Conservation (phyloP, 2,113 vertebrate species). For the Willisornis vidua region DNA sequence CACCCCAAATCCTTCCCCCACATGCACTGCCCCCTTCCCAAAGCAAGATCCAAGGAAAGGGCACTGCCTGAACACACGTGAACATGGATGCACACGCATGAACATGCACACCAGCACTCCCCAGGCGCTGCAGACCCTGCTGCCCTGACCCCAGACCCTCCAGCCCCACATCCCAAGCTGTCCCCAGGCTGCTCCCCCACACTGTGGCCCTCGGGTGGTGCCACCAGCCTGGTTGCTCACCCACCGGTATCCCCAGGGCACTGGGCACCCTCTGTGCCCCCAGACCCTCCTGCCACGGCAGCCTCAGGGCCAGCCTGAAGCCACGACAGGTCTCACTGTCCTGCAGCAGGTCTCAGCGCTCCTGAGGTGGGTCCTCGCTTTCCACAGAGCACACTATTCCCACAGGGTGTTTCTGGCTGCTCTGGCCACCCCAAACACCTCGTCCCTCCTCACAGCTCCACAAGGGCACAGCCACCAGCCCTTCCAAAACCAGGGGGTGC, state of each 20-base stretch:
- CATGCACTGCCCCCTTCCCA: neutral
- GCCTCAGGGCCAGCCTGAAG: slow-evolving; percentile 29
- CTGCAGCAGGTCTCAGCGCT: neutral
- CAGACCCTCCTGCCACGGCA: neutral
- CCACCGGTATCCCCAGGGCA: rapidly evolving
- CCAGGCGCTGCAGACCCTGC: rapidly evolving
- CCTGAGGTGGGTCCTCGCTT: neutral
- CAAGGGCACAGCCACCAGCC: neutral
- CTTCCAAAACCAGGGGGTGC: neutral
- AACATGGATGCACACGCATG: too few relatives aligned
- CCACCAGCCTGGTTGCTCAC: neutral
- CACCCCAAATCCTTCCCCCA: rapidly evolving
- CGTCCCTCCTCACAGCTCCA: neutral
- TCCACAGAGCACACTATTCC: neutral
- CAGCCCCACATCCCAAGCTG: rapidly evolving
- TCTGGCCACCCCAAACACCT: neutral
- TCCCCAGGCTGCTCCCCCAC: rapidly evolving
- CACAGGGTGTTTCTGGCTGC: neutral
- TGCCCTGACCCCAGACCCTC: neutral
- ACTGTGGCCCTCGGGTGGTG: neutral
- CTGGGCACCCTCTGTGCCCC: neutral
- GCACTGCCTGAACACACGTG: rapidly evolving
- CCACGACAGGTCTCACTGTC: neutral
- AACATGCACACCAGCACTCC: neutral
- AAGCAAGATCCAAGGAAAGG: neutral